Conservation (phyloP, 2,113 vertebrate species). For the Sarotherodon lohbergeri region DNA sequence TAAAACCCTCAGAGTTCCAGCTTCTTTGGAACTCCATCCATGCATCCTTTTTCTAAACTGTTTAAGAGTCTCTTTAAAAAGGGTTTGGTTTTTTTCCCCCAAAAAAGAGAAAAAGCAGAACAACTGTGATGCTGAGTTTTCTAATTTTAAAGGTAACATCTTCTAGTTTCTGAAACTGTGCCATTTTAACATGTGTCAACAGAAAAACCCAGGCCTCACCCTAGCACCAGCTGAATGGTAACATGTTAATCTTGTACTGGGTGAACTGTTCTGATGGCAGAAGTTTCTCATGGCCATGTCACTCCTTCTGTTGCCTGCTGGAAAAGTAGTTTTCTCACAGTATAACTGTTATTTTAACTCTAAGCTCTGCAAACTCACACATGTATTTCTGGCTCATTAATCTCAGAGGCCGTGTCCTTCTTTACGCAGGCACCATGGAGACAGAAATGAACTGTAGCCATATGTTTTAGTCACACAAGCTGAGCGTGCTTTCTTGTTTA, state of each 20-base stretch:
- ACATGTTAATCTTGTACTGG: neutral
- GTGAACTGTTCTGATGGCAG: neutral
- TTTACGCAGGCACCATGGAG: neutral
- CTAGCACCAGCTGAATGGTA: neutral
- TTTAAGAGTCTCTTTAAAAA: neutral
- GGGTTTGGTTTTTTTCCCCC: rapidly evolving
- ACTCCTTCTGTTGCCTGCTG: neutral
- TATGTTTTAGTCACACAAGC: neutral
- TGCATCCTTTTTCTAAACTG: neutral
- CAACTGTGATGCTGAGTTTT: neutral
- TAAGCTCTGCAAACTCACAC: neutral
- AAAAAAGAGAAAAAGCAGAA: neutral
- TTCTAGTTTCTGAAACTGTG: neutral
- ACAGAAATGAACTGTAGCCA: neutral
- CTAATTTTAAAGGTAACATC: neutral
- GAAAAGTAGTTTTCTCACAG: neutral
- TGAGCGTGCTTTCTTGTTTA: neutral
- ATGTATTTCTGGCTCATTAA: neutral
- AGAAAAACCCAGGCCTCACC: neutral
- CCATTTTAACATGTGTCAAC: neutral
- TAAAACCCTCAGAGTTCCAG: neutral
- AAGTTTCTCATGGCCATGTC: neutral
- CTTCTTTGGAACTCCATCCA: neutral
- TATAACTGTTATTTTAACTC: neutral
- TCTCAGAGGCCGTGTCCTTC: neutral